Conservation (phyloP, 2,113 vertebrate species). For the Mesocricetus auratus region DNA sequence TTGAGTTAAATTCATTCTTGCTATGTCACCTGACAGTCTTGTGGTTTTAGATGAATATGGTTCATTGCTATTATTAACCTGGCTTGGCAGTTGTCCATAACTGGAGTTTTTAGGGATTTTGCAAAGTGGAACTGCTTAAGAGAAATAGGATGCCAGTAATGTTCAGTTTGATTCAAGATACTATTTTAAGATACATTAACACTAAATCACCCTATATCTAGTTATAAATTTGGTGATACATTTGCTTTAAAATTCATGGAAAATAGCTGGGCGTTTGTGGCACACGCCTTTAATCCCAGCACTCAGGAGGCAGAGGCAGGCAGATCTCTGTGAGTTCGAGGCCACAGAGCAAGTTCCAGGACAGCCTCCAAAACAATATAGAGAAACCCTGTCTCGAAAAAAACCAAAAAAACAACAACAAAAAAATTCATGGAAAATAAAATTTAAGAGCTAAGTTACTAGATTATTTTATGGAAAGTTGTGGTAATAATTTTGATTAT, state of each 20-base stretch:
- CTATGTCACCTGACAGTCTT: slow-evolving; percentile 96
- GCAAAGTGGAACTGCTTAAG: slow-evolving; percentile 86
- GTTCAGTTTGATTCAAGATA: slow-evolving; percentile 80
- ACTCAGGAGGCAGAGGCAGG: no score
- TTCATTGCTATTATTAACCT: slow-evolving; percentile 96
- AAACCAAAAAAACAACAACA: no score
- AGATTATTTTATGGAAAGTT: slow-evolving; percentile 21
- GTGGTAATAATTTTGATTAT: neutral
- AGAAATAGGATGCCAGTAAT: slow-evolving; percentile 89
- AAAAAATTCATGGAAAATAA: slow-evolving; percentile 18
- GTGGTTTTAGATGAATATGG: slow-evolving; percentile 96
- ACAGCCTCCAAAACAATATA: no score
- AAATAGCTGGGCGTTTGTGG: no score
- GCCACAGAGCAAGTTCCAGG: no score
- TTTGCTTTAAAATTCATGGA: no score
- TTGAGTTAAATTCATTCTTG: slow-evolving; percentile 88
- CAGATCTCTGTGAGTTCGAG: no score
- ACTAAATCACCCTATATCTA: slow-evolving; percentile 20
- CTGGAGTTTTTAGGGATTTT: slow-evolving; percentile 85
- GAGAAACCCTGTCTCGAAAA: no score
- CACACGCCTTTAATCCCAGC: no score
- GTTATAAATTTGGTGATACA: slow-evolving; percentile 50
- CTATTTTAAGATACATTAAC: slow-evolving; percentile 67
- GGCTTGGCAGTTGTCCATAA: slow-evolving; percentile 86
- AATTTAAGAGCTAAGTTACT: slow-evolving; percentile 57